phyloP scores from a whole-genome alignment of 2,888 invertebrate species.

The Malthinus seriepunctatus region DNA sequence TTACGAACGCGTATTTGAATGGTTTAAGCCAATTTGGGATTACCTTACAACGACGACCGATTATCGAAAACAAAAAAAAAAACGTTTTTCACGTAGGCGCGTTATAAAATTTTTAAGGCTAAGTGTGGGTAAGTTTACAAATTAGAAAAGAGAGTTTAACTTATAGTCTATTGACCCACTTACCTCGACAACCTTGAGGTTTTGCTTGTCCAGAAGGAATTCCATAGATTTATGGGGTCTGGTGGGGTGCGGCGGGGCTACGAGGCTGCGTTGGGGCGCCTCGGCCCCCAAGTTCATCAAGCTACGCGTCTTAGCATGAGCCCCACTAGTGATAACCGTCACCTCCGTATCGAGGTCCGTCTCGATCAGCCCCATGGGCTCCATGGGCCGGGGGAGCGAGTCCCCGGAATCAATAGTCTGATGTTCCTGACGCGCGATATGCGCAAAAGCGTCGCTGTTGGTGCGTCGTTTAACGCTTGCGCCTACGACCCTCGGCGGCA shows the following conservation, averaged over 20 bases:
- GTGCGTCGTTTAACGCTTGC: constrained; percentile 54
- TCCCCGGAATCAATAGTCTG: constrained; percentile 53
- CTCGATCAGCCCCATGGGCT: constrained; percentile 82
- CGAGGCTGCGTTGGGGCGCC: constrained; percentile 45
- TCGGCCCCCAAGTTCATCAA: constrained; percentile 64
- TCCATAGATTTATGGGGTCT: constrained; percentile 90
- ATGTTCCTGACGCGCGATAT: constrained; percentile 34
- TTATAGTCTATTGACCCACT: constrained; percentile 51
- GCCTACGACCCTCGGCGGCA: constrained; percentile 58
- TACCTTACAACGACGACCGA: background rate
- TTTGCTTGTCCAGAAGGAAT: constrained; percentile 92
- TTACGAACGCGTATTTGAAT: too few relatives aligned
- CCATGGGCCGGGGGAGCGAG: constrained; percentile 55
- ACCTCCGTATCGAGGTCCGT: constrained; percentile 84
- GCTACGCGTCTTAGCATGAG: constrained; percentile 65
- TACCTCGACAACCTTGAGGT: constrained; percentile 84
- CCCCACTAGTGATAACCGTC: constrained; percentile 59
- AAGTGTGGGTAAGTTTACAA: background rate
- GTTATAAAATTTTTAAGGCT: background rate
- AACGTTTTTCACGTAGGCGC: background rate
- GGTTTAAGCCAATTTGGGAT: background rate
- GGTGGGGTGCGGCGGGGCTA: constrained; percentile 53
- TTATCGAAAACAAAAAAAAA: background rate
- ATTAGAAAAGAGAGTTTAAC: background rate
- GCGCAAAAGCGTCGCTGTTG: constrained; percentile 38